A percentile compares a stretch with the other conserved stretches of the same genome.
Conservation (phyloP, 2,888 invertebrate genomes). For the Pediacus dermestoides region DNA sequence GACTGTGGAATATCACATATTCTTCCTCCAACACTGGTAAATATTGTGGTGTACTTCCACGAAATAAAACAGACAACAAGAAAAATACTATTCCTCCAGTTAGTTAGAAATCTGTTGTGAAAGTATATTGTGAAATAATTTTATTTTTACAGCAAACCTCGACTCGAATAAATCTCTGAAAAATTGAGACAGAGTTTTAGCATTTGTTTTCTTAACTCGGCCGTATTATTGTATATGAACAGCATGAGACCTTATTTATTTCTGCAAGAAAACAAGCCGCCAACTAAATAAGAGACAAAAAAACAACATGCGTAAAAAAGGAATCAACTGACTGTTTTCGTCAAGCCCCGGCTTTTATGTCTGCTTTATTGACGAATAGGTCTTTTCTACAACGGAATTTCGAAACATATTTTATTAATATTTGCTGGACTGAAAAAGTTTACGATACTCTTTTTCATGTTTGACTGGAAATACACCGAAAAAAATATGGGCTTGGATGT, state of each 20-base stretch:
- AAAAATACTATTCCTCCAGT: too few relatives aligned
- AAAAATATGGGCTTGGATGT: too few relatives aligned
- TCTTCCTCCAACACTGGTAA: too few relatives aligned
- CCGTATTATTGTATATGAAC: constrained; percentile 20
- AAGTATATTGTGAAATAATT: too few relatives aligned
- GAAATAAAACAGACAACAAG: too few relatives aligned
- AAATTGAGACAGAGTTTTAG: constrained; percentile 7
- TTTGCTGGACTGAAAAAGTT: too few relatives aligned
- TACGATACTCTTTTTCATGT: too few relatives aligned
- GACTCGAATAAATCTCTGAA: not conserved
- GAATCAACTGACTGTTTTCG: constrained; percentile 7
- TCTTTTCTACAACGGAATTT: constrained; percentile 23
- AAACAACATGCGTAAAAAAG: constrained; percentile 21
- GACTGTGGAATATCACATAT: too few relatives aligned
- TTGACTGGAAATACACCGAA: too few relatives aligned
- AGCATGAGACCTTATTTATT: constrained; percentile 23
- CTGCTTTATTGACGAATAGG: constrained; percentile 20
- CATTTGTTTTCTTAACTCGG: constrained; percentile 24
- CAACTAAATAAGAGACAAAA: constrained; percentile 17
- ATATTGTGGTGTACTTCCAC: too few relatives aligned
- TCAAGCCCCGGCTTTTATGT: constrained; percentile 14
- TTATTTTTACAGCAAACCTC: constrained; percentile 1
- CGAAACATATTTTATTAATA: constrained; percentile 23
- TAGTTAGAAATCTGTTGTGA: too few relatives aligned
- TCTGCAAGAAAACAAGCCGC: constrained; percentile 20